Evolutionary conservation across 2,888 invertebrate genomes (phyloP), one percentile per base, ranked within the genome.

Genomic region (Hirtodrosophila duncani): DNA sequence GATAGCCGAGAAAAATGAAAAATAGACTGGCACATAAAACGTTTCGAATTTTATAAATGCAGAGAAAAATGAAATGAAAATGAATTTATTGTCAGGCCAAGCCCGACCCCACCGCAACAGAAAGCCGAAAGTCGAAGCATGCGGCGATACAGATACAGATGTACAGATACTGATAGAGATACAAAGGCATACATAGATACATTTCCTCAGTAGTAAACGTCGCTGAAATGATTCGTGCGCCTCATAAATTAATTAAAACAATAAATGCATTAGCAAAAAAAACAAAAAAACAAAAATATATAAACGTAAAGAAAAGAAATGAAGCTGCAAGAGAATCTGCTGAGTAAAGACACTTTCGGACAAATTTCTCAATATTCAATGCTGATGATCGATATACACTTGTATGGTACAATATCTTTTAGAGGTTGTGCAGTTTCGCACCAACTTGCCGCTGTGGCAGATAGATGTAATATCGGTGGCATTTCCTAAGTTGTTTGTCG

Each of bases 201-300:
- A 56, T 48, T 45, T 45, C 31, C 43, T 49, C 39, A 39, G 34
- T 45, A 37, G 20, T 42, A 20, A n/a, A n/a, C n/a, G 49, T 38
- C 55, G 34, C 24, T 41, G 31, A 61, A 79, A 66, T 67, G 72
- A 75, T 77, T 83, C 69, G 82, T 78, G 55, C 77, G 55, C 58
- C 69, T 72, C 82, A 83, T 83, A 83, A 83, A 83, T 83, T 83
- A 83, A 83, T 83, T 83, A 79, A 83, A 62, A 59, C 71, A 83
- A 71, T 68, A 65, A 67, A 78, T 48, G 52, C 53, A 67, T 67
- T 63, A 62, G 58, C n/a, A n/a, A n/a, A n/a, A n/a, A 10, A 33
- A 17, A 8, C 10, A 9, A 26, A 9, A 4, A 5, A 10, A 26
- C 10, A 9, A 11, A 23, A n/a, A 17, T 0, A 31, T 45, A 14